Conservation (phyloP, 2,113 vertebrate species). For the Noturus placidus region DNA sequence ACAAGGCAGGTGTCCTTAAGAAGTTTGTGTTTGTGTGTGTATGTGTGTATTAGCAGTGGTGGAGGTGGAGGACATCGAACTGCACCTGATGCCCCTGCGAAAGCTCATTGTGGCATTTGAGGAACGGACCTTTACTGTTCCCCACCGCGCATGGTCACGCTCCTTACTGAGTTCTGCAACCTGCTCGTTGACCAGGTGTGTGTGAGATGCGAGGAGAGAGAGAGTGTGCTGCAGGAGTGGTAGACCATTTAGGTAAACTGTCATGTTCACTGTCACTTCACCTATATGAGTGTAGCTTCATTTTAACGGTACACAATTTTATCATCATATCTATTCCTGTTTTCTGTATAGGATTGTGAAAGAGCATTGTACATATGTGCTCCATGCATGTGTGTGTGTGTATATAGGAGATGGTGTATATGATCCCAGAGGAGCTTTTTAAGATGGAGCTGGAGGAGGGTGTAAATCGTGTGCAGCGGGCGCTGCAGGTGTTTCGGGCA, state of each 20-base stretch:
- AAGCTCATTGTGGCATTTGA: conserved; percentile 69
- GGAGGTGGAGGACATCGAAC: conserved; percentile 71
- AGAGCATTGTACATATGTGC: not conserved
- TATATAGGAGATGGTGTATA: conserved; percentile 65
- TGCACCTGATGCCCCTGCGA: conserved; percentile 69
- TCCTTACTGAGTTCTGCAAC: conserved; percentile 83
- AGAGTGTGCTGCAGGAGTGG: not conserved
- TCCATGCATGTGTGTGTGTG: not conserved
- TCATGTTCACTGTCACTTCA: too few species aligned
- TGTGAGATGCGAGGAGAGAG: conserved; percentile 48
- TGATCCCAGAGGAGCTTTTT: conserved; percentile 77
- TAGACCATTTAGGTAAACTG: too few species aligned
- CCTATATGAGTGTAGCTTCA: not conserved
- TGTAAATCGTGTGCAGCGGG: conserved; percentile 68
- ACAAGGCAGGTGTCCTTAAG: not conserved
- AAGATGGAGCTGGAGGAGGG: conserved; percentile 77
- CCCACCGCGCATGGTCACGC: conserved; percentile 76
- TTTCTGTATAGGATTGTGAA: not conserved
- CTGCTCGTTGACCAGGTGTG: conserved; percentile 83
- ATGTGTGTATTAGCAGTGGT: conserved; percentile 61
- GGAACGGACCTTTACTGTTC: conserved; percentile 72
- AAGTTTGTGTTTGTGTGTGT: not conserved
- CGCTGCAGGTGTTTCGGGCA: conserved; percentile 62
- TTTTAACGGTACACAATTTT: not conserved
- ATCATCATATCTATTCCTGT: not conserved